Evolutionary conservation across 2,113 vertebrate genomes (phyloP), one percentile per base, ranked within the genome.

Genomic region (Albula glossodonta): DNA sequence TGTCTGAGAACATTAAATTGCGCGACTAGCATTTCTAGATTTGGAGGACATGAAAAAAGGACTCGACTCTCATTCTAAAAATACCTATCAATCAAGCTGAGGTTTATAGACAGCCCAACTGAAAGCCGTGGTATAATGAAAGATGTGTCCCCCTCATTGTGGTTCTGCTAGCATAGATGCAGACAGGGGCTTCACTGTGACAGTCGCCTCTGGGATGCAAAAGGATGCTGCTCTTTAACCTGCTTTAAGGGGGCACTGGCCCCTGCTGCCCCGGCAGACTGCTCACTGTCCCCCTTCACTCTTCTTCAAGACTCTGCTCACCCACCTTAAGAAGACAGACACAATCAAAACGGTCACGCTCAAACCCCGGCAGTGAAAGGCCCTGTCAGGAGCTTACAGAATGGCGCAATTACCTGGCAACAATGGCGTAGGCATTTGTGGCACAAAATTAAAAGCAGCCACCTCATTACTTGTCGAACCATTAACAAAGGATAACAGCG

Each of bases 371-470:
- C 48, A 50, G 63, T 85, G 19, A 80, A 80, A 66, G 13, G 13
- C 53, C 48, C 78, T 56, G 48, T 80, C 56, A 50, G 84, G 84
- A 85, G 22, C 48, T 48, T 2, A 13, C 57, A 79, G 78, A 85
- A 50, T 41, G 56, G 52, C 22, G 84, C 78, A 85, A 85, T 85
- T 70, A 85, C 22, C 84, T 66, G 49, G 41, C 57, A 66, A 85
- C 49, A 66, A 81, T 85, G 57, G 84, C 41, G 22, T 19, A 78
- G 10, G 0, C 77, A 53, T 80, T 53, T 48, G 31, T 50, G 10
- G 78, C 31, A 85, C 31, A 77, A 80, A 85, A 78, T 63, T 60
- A 79, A 60, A 77, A 52, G 83, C 41, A 41, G 84, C 48, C 60
- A 66, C 78, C 57, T 81, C 78, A 80, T 85, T 79, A 80, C 84